Base-by-base conservation (phyloP, 2,888 invertebrate species). In the Synergus umbraculus region DNA sequence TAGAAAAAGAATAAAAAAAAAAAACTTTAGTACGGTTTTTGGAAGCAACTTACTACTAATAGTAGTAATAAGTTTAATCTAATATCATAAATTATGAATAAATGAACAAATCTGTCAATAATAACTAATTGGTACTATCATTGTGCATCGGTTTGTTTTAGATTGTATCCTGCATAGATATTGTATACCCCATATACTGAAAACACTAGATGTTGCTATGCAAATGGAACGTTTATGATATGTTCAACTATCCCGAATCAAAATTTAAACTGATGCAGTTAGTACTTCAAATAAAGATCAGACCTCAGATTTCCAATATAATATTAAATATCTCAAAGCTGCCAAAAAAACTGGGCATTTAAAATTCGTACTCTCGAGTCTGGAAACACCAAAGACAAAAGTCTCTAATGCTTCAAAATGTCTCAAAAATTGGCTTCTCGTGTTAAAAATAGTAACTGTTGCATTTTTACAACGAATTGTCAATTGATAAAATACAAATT, bases 211-310 rank as follows among this genome's bases (percentile, higher is more conserved):
- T 76, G 76, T 43, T 64, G 63, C 43, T 63, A 43, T 76, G 76
- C 46, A 43, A 76, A 76, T 76, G 43, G 41, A 76, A 76, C 63
- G 37, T 13, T 44, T 76, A 63, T 76, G 76, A 76, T 76, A 76
- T 76, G 76, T 76, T 63, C 54, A 64, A 73, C 73, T 73, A 73
- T 73, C 54, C 37, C 29, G 49, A 73, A 73, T 69, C 22, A 69
- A 69, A 69, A 49, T 73, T 8, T 10, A 54, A 54, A 29, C 49
- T 54, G 29, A 65, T 65, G 37, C 29, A 65, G 64, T 65, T 15
- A 43, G 9, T 66, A 66, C 41, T 66, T 66, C n/a, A 43, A 3
- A 43, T 22, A 49, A 4, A 49, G 49, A 2, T 41, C 1, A 4
- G n/a, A 66, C 8, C 10, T 37, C 15, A 73, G 54, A n/a, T 37